Conservation (phyloP, 1,140 invertebrate species). For the Monochamus saltuarius region DNA sequence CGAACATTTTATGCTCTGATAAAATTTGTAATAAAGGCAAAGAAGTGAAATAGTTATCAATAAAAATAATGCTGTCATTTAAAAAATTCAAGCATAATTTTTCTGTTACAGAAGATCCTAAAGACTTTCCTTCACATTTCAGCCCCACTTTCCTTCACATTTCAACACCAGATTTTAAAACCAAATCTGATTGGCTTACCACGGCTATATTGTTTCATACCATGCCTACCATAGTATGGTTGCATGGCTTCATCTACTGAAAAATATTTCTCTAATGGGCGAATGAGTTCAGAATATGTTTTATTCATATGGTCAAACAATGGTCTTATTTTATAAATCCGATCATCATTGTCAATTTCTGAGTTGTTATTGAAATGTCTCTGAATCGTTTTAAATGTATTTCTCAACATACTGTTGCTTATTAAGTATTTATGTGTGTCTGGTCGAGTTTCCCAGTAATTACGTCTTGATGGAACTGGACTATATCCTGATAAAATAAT, state of each 20-base stretch:
- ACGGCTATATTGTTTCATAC: slow-evolving; percentile 38
- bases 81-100: slow-evolving; percentile 25
- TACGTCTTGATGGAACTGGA: slow-evolving; percentile 16
- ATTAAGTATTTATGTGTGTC: slow-evolving; percentile 17
- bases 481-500: slow-evolving; percentile 12
- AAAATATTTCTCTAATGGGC: slow-evolving; percentile 19
- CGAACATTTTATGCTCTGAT: slow-evolving; percentile 8
- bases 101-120: slow-evolving; percentile 24
- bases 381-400: slow-evolving; percentile 24
- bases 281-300: slow-evolving; percentile 5
- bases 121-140: slow-evolving; percentile 19
- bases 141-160: slow-evolving; percentile 13
- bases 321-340: slow-evolving; percentile 15
- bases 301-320: slow-evolving; percentile 20
- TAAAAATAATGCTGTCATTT: slow-evolving; percentile 7
- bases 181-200: slow-evolving; percentile 38
- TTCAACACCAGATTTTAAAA: slow-evolving; percentile 26
- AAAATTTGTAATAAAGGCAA: slow-evolving; percentile 17
- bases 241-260: slow-evolving; percentile 33
- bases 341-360: slow-evolving; percentile 14
- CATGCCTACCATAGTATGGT: slow-evolving; percentile 38
- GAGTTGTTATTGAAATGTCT: slow-evolving; percentile 19
- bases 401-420: slow-evolving; percentile 13
- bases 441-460: slow-evolving; percentile 25
- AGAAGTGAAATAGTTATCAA: slow-evolving; percentile 31